Percentiles rank a stretch among this genome's conserved stretches.
These are phyloP conservation scores for Goniozus legneri DNA, from an alignment of 1,140 invertebrate genomes.

Conservation along the genomic window DNA sequence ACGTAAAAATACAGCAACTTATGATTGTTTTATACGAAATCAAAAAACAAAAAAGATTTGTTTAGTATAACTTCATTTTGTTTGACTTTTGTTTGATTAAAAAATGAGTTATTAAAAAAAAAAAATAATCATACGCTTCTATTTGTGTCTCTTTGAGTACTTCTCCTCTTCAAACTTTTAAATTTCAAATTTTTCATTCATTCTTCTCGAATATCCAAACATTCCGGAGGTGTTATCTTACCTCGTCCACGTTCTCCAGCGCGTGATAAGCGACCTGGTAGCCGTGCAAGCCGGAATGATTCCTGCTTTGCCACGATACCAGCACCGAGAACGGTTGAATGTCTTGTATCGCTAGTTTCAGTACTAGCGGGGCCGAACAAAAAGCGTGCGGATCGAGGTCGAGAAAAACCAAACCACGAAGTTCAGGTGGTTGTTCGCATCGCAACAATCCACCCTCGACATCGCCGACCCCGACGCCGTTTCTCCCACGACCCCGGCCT, in stretches of 20 bases:
- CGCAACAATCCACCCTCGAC: constrained; percentile 55
- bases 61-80: too few relatives aligned
- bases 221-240: constrained; percentile 33
- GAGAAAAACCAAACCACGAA: constrained; percentile 71
- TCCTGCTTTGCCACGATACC: constrained; percentile 85
- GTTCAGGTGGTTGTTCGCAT: constrained; percentile 75
- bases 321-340: constrained; percentile 82
- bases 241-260: constrained; percentile 61
- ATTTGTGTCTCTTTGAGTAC: too few relatives aligned
- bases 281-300: constrained; percentile 79
- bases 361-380: constrained; percentile 76
- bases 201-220: too few relatives aligned
- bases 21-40: too few relatives aligned
- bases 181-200: too few relatives aligned
- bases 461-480: constrained; percentile 50
- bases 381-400: constrained; percentile 76
- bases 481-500: constrained; percentile 52
- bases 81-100: too few relatives aligned
- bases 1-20: too few relatives aligned
- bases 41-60: too few relatives aligned
- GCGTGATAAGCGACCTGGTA: constrained; percentile 79
- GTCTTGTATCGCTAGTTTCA: constrained; percentile 80
- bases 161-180: too few relatives aligned
- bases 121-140: too few relatives aligned
- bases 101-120: too few relatives aligned